Evolutionary conservation across 2,113 vertebrate genomes (phyloP).

Genomic region (Lagopus leucura): DNA sequence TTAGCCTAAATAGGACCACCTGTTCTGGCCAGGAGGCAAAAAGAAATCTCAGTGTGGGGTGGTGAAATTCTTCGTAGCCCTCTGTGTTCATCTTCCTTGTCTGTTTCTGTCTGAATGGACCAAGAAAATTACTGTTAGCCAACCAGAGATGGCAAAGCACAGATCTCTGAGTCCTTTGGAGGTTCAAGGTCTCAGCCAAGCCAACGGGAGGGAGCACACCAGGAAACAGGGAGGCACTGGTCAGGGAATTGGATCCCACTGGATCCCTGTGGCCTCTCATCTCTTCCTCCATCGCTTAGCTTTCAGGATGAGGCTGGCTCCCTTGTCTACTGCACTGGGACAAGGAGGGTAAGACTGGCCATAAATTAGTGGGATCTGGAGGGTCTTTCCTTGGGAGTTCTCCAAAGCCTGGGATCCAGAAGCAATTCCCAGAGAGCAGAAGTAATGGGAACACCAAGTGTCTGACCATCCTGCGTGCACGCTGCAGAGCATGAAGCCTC

Average conservation of each 20-base stretch:
- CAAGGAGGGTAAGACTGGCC: not conserved
- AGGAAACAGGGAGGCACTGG: not conserved
- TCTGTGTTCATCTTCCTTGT: not conserved
- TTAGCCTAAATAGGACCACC: not conserved
- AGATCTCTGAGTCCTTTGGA: not conserved
- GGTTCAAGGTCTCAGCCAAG: not conserved
- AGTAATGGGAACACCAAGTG: not conserved
- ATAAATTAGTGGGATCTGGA: not conserved
- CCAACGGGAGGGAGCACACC: not conserved
- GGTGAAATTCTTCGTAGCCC: not conserved
- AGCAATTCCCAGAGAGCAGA: not conserved
- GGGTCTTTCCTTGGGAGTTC: not conserved
- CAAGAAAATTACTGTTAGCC: not conserved
- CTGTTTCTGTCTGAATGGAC: not conserved
- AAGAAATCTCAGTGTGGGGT: not conserved
- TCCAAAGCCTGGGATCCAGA: not conserved
- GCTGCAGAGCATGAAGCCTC: not conserved
- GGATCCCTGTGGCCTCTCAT: not conserved
- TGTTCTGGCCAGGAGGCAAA: not conserved
- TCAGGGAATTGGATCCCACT: not conserved
- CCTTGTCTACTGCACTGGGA: not conserved
- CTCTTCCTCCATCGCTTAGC: not conserved
- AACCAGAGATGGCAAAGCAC: not conserved
- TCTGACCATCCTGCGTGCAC: rapidly evolving
- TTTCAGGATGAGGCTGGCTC: not conserved